Base-by-base conservation (phyloP, 2,888 invertebrate genomes). In the Eupithecia centaureata region DNA sequence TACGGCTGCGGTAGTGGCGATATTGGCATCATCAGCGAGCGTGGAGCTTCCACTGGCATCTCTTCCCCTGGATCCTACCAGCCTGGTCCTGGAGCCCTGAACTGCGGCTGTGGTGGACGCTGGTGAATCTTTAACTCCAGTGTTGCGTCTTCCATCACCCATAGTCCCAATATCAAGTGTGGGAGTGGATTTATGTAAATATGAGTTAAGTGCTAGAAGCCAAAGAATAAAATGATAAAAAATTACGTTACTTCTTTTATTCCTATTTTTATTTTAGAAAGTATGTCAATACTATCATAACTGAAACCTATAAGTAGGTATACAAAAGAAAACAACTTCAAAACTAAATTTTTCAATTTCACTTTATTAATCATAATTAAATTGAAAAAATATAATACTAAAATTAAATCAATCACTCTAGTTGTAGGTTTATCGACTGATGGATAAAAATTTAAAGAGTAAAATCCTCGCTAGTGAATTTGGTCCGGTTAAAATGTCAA, bases 1-100 rank as follows among this genome's bases (percentile, higher is more conserved):
- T 78, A 82, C 72, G 76, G 74, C 42, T 82, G 80, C 62, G 81
- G 81, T 7, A 74, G 76, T 51, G 79, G 79, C 1, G 61, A 70
- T 38, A 52, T 73, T 38, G 74, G 70, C 60, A 72, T 75, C 65
- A 68, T 35, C 51, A 47, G 73, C 15, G 66, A 66, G 13, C 81
- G 77, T 13, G 73, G 71, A 22, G 63, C 73, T 35, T 70, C 71
- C 30, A 71, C 75, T 30, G 74, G 73, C 27, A 72, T 75, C 62
- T 51, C 68, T 33, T 27, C 47, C 7, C 75, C 65, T 32, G 74
- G 68, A 18, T 61, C 66, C 3, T 66, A 70, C 57, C 57, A 30
- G 12, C 57, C 57, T 0, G 57, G 57, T n/a, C 57, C 57, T 22
- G 57, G 57, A 30, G 57, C 30, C 4, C 57, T 57, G 1, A 57